Base-by-base conservation (phyloP, 2,797 vertebrate species). In the Protosalanx chinensis region DNA sequence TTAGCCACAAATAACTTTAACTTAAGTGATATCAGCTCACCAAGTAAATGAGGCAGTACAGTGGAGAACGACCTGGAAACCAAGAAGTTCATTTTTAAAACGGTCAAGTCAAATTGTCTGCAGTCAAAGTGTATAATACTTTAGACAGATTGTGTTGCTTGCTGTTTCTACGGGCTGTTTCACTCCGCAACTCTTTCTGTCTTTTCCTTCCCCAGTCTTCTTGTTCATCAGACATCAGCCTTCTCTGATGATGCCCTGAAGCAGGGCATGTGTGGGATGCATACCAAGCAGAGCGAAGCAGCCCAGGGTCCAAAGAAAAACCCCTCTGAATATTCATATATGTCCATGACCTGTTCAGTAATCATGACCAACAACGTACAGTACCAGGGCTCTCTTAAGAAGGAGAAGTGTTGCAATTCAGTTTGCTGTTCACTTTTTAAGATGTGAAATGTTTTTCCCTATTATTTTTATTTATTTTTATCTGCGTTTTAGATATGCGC, bases 231-330 rank as follows among this genome's bases (percentile, higher is more conserved):
- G 88, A 86, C 88, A 87, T 86, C 86, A 87, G 86, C 88, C 82
- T 87, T 83, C 72, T 77, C 89, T 91, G 89, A 92, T 91, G 89
- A 91, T 90, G 87, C 89, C 89, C 91, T 85, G 84, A 87, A 90
- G 91, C 88, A 86, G 79, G 81, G 82, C 74, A 76, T 87, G 85
- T 87, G 85, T 89, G 90, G 85, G 86, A 79, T 88, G 90, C 88
- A 90, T 91, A 90, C 85, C 82, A 89, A 92, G 82, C 81, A 87
- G 87, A 35, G 81, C 81, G 87, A 86, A 41, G 59, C 66, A 72
- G 80, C 79, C 79, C 77, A 84, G 80, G 75, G 82, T 81, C 84
- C 80, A 82, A 76, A 87, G 83, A 82, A 87, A 88, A 81, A 72
- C 23, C 32, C 84, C 86, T 85, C 88, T 90, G 88, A 89, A 90